These are phyloP conservation scores for Lerista edwardsae DNA, from an alignment of 2,797 vertebrate species.

Conservation along the genomic window DNA sequence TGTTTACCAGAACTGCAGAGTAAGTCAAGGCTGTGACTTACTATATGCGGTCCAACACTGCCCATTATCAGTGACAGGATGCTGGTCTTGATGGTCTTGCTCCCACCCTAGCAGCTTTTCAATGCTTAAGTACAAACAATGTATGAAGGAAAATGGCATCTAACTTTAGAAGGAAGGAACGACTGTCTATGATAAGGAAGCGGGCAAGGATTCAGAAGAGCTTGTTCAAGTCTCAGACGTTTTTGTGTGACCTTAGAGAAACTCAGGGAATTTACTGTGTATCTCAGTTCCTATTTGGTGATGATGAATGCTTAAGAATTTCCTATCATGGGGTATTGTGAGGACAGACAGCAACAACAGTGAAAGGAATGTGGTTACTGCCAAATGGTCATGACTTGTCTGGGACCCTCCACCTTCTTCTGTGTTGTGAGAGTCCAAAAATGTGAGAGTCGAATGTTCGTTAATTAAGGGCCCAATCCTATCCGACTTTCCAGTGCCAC, in stretches of 20 bases:
- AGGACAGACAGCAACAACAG: constrained; percentile 8
- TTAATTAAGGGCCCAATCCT: no score
- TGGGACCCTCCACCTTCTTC: background rate
- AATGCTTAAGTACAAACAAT: background rate
- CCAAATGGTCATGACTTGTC: background rate
- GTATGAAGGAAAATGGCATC: background rate
- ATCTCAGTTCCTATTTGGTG: constrained; percentile 12
- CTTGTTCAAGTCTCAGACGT: constrained; percentile 32
- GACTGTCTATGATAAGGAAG: constrained; percentile 40
- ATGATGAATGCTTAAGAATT: constrained; percentile 6
- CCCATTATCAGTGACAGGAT: background rate
- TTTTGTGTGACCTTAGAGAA: background rate
- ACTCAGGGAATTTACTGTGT: constrained; percentile 20
- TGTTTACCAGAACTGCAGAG: background rate
- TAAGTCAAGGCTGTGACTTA: background rate
- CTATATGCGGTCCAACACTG: background rate
- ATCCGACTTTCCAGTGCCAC: no score
- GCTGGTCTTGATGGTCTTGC: background rate
- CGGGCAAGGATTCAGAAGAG: constrained; percentile 35
- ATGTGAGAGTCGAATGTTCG: no score
- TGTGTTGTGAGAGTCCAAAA: background rate
- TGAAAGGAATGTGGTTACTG: background rate
- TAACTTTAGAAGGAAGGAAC: constrained; percentile 19
- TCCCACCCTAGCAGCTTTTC: background rate
- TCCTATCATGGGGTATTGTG: background rate